Evolutionary conservation across 2,113 vertebrate species (phyloP).

Genomic region (Labeo rohita): DNA sequence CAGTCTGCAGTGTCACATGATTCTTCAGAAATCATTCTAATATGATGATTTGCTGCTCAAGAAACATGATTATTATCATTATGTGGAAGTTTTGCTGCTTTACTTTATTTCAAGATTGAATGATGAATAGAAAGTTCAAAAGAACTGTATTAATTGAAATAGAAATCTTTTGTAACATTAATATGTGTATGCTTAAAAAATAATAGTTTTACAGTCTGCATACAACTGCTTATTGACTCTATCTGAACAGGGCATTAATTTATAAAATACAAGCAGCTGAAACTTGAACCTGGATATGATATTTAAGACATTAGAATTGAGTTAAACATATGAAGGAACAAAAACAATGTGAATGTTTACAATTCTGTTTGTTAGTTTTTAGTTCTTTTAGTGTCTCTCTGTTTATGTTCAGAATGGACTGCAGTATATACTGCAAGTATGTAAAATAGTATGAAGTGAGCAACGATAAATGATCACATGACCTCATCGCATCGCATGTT

Average conservation of each 20-base stretch:
- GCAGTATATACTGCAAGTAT: neutral
- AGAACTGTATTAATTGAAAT: neutral
- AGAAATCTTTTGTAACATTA: neutral
- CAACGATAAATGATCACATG: neutral
- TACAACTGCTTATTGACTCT: neutral
- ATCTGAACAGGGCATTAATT: neutral
- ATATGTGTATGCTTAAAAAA: no score
- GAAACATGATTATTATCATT: neutral
- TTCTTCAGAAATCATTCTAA: neutral
- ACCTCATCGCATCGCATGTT: neutral
- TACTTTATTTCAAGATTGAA: neutral
- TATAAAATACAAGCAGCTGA: neutral
- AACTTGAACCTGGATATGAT: constrained; percentile 4
- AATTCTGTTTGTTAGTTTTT: neutral
- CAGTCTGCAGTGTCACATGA: neutral
- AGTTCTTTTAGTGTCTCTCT: neutral
- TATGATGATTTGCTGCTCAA: neutral
- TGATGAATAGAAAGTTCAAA: neutral
- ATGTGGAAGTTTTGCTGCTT: neutral
- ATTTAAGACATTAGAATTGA: neutral
- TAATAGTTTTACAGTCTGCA: neutral
- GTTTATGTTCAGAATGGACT: constrained; percentile 35
- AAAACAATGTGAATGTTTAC: neutral
- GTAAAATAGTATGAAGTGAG: neutral
- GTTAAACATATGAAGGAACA: neutral